Conservation (phyloP, 2,113 vertebrate species). For the Macquaria ambigua region DNA sequence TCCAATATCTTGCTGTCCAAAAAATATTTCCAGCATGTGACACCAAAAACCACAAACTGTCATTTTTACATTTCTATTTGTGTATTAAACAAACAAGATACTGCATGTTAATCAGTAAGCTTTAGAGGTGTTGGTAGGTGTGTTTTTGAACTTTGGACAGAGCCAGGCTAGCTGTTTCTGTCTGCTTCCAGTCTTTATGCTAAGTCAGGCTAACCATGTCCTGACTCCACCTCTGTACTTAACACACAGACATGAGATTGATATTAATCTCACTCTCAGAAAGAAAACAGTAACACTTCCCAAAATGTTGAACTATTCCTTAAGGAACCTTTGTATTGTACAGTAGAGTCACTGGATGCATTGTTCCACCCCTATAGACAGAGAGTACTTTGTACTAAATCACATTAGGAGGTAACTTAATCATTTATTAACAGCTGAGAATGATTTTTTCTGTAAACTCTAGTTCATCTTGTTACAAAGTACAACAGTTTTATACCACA, state of each 20-base stretch:
- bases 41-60: background rate
- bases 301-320: background rate
- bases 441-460: background rate
- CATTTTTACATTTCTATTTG: background rate
- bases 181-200: background rate
- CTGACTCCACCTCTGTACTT: background rate
- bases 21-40: background rate
- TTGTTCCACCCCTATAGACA: background rate
- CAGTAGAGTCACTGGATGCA: background rate
- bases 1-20: background rate
- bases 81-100: too few relatives aligned
- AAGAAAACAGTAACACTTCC: background rate
- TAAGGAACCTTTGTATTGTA: background rate
- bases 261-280: background rate
- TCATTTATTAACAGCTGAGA: background rate
- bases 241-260: background rate
- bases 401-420: background rate
- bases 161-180: too few relatives aligned
- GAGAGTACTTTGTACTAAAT: background rate
- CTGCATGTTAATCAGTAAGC: too few relatives aligned
- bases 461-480: background rate
- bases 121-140: background rate
- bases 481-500: background rate
- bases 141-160: too few relatives aligned
- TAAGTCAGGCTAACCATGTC: background rate